Evolutionary conservation across 2,113 vertebrate species (phyloP), one percentile per base, ranked within the genome.

Genomic region (Triplophysa dalaica): DNA sequence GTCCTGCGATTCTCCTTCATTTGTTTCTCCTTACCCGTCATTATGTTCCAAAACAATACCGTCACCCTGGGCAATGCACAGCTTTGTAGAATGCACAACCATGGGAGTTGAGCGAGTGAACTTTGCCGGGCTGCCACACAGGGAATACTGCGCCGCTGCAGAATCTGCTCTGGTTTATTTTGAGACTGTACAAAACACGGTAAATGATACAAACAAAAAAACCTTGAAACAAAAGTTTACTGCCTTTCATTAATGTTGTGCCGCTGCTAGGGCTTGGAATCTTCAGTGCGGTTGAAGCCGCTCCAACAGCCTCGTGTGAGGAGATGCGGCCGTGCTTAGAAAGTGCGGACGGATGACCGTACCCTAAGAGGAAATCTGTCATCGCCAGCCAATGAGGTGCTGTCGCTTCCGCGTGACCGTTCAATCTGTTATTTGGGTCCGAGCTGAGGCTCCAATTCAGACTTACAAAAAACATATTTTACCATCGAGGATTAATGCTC

Each of bases 11-110:
- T 87, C 83, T 67, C 83, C 78, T 73, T 77, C 64, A 72, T 79
- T 13, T 85, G 79, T 70, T 78, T 33, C 78, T 79, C 79, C 41
- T 70, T 73, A 65, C 75, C 75, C 63, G 58, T 88, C 87, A 77
- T 85, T 82, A 76, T 82, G 56, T 73, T 70, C 65, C 77, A 89
- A 88, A 89, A 87, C 85, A 89, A 77, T 56, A 7, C 65, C 33
- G 79, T 85, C 86, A 89, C 88, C 87, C 45, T 2, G 67, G 86
- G 91, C 88, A 52, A 85, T 80, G 80, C 85, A 80, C 82, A 73
- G 86, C 84, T 87, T 86, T 88, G 85, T 86, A 87, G 82, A 88
- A 85, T 79, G 83, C 85, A 78, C 50, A 87, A 76, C 60, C 80
- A 43, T 65, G 70, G 81, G 88, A 82, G 79, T 78, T 80, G 81